phyloP scores from a whole-genome alignment of 2,113 vertebrate species.

The Oreochromis spilurus region DNA sequence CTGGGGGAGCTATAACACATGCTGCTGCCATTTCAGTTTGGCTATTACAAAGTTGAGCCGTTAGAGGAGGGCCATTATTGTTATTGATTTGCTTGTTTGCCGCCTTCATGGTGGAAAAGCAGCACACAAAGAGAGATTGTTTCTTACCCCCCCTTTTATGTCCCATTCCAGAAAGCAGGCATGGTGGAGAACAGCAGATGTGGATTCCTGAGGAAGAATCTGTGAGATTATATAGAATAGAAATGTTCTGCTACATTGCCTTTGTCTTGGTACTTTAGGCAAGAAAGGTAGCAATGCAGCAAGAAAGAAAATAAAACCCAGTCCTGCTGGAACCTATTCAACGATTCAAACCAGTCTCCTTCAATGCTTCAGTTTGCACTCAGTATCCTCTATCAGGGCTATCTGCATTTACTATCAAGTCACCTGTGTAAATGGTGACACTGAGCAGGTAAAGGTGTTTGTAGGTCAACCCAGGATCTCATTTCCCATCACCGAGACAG shows the following conservation, averaged over 20 bases:
- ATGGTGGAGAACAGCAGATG: neutral
- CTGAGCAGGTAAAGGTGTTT: constrained; percentile 16
- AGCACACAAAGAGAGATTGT: constrained; percentile 22
- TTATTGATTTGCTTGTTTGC: constrained; percentile 70
- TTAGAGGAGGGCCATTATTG: constrained; percentile 59
- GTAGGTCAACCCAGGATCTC: constrained; percentile 21
- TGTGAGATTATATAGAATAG: constrained; percentile 8
- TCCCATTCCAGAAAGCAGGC: constrained; percentile 16
- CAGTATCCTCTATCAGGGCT: neutral
- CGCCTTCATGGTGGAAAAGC: constrained; percentile 32
- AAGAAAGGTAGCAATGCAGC: neutral
- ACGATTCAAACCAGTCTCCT: neutral
- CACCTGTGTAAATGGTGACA: constrained; percentile 12
- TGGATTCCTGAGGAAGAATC: neutral
- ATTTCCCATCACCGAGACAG: constrained; percentile 58
- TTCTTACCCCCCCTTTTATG: neutral
- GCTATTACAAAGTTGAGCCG: constrained; percentile 52
- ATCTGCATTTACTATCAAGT: neutral
- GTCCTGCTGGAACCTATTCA: neutral
- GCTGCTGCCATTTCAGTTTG: constrained; percentile 47
- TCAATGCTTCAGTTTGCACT: neutral
- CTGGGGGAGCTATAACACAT: constrained; percentile 41
- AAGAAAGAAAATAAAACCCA: neutral
- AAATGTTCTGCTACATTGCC: neutral
- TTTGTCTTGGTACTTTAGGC: neutral